These are phyloP conservation scores for Polietes domitor DNA, from an alignment of 2,888 invertebrate genomes.

Conservation along the genomic window DNA sequence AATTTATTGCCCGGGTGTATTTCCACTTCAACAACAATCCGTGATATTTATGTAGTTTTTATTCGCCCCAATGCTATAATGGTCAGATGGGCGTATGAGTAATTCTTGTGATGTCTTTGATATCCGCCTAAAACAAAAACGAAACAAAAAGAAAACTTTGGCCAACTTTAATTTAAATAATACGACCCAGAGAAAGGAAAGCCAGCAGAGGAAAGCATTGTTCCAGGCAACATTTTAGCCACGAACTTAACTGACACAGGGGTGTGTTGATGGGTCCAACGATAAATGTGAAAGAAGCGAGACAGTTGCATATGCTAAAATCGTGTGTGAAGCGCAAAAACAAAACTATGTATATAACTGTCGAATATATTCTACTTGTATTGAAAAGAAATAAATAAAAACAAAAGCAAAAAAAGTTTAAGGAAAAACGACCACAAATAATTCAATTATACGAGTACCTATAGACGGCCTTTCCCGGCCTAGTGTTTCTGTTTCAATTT, in stretches of 20 bases:
- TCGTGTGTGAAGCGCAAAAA: neutral
- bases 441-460: slow-evolving; percentile 2
- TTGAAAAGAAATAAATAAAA: neutral
- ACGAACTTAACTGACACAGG: slow-evolving; percentile 13
- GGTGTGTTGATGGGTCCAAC: slow-evolving; percentile 46
- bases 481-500: neutral
- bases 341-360: neutral
- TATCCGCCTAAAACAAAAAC: slow-evolving; percentile 59
- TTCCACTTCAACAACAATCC: neutral
- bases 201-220: neutral
- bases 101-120: slow-evolving; percentile 66
- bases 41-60: neutral
- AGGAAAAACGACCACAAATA: neutral
- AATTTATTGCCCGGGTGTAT: slow-evolving; percentile 36
- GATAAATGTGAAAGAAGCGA: neutral
- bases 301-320: neutral
- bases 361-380: neutral
- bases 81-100: slow-evolving; percentile 66
- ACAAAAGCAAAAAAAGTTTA: neutral
- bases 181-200: neutral
- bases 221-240: too few relatives aligned
- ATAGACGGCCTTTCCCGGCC: neutral
- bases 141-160: slow-evolving; percentile 16
- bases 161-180: slow-evolving; percentile 56
- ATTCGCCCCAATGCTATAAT: slow-evolving; percentile 3